Percentiles rank a stretch among this genome's conserved stretches.
These are phyloP conservation scores for Phymorhynchus buccinoides DNA, from an alignment of 1,140 invertebrate species.

Conservation along the genomic window DNA sequence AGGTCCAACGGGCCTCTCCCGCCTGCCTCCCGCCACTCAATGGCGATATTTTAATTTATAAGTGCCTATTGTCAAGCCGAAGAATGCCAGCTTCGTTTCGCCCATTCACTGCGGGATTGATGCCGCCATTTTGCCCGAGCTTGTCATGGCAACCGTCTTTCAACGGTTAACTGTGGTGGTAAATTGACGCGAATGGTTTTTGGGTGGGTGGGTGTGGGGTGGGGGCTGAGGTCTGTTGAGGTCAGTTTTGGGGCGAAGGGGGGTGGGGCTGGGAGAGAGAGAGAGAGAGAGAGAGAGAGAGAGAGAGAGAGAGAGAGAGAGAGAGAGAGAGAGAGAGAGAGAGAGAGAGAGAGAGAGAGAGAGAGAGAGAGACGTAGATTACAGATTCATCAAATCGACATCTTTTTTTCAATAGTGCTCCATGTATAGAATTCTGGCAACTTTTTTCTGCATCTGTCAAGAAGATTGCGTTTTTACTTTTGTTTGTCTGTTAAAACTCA, in stretches of 20 bases:
- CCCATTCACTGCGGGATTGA: constrained; percentile 20
- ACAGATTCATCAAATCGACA: not conserved
- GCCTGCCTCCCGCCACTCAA: not conserved
- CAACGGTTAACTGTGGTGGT: constrained; percentile 19
- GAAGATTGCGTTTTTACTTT: too few species aligned
- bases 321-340: constrained; percentile 3
- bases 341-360: constrained; percentile 20
- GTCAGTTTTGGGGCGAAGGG: too few species aligned
- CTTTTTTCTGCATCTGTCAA: too few species aligned
- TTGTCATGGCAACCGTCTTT: not conserved
- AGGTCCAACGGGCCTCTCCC: not conserved
- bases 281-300: too few species aligned
- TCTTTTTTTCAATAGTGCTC: too few species aligned
- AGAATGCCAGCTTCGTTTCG: constrained; percentile 16
- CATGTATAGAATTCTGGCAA: too few species aligned
- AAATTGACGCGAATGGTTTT: not conserved
- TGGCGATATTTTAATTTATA: constrained; percentile 32
- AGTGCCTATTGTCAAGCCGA: constrained; percentile 13
- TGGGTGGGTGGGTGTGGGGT: not conserved
- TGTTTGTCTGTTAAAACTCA: too few species aligned
- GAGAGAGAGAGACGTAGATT: not conserved
- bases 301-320: not conserved
- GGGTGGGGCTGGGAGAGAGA: too few species aligned
- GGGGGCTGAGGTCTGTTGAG: not conserved
- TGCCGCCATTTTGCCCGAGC: constrained; percentile 5